Evolutionary conservation across 2,113 vertebrate species (phyloP).

Genomic region (Psilopsiagon aymara): DNA sequence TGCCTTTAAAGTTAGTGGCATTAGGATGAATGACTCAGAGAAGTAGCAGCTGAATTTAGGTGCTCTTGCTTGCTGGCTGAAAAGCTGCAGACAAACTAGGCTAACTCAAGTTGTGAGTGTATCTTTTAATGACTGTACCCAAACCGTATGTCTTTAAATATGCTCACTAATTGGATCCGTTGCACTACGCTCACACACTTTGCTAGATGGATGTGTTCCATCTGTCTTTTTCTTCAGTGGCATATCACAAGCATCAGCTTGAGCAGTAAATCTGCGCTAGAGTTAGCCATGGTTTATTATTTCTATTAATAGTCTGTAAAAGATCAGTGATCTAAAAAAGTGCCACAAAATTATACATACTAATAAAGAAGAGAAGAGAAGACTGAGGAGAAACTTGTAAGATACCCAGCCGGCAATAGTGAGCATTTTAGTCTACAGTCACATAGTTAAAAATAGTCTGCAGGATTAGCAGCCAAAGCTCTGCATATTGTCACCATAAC

Average conservation of each 20-base stretch:
- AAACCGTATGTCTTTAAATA: slow-evolving; percentile 1
- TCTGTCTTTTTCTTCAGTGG: background rate
- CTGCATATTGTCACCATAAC: background rate
- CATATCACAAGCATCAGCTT: background rate
- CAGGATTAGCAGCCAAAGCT: background rate
- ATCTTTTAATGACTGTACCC: background rate
- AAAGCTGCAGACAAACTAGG: background rate
- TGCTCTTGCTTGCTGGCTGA: background rate
- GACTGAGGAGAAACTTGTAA: background rate
- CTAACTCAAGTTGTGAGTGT: background rate
- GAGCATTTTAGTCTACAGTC: background rate
- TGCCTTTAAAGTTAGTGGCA: background rate
- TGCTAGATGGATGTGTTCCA: background rate
- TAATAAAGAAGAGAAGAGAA: background rate
- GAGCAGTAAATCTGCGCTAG: background rate
- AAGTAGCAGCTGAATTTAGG: background rate
- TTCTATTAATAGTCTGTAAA: background rate
- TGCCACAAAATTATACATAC: background rate
- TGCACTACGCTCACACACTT: background rate
- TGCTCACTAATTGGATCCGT: background rate
- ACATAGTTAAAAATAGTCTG: background rate
- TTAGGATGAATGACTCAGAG: background rate
- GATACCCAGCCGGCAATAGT: background rate
- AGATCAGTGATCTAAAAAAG: background rate
- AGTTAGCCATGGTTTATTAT: background rate